Conservation (phyloP, 2,888 invertebrate species). For the Gastracanthus pulcherrimus region DNA sequence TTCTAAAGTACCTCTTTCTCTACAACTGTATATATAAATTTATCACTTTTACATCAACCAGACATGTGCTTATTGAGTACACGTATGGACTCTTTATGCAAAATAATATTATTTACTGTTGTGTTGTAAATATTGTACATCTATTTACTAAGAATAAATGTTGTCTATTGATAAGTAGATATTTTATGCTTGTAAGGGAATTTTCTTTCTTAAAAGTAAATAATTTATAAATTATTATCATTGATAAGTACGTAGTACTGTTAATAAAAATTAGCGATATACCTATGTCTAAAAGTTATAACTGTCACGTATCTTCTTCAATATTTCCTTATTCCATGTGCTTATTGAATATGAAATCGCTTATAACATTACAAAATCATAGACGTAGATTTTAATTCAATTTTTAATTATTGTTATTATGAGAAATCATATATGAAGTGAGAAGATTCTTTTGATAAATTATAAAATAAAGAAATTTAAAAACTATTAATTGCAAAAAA, state of each 20-base stretch:
- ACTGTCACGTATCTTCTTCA: no score
- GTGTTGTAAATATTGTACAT: neutral
- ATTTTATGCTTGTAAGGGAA: neutral
- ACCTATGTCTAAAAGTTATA: no score
- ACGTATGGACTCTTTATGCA: neutral
- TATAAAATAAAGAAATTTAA: neutral
- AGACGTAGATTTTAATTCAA: neutral
- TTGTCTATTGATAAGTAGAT: neutral
- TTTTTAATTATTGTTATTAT: neutral
- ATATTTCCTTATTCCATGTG: neutral
- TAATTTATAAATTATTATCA: neutral
- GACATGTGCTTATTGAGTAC: constrained; percentile 3
- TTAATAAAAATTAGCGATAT: no score
- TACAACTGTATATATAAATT: neutral
- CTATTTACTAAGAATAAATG: neutral
- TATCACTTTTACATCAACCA: constrained; percentile 6
- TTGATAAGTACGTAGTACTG: no score
- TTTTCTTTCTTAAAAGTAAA: no score
- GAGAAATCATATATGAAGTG: neutral
- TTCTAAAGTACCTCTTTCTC: neutral
- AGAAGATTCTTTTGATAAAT: neutral
- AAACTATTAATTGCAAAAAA: no score
- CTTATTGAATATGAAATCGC: neutral
- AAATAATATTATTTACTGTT: constrained; percentile 19
- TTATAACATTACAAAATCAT: neutral